phyloP scores from a whole-genome alignment of 1,140 invertebrate genomes.

The Eriocheir sinensis region DNA sequence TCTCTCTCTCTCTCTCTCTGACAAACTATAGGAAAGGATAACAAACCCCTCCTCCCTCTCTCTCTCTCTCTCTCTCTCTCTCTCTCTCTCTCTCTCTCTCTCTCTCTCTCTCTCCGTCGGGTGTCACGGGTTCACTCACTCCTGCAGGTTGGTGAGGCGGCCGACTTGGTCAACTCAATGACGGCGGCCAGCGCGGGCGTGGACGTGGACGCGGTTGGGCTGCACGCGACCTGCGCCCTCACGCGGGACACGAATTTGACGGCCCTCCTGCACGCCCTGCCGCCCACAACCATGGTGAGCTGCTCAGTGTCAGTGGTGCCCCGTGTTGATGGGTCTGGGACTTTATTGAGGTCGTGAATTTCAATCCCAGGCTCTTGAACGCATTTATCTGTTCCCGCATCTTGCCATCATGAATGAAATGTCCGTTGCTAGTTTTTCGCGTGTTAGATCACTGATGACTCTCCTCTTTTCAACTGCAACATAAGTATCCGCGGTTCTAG shows the following conservation, averaged over 20 bases:
- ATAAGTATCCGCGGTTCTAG: not conserved
- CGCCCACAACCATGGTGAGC: constrained; percentile 58
- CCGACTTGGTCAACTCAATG: not conserved
- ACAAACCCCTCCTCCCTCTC: not conserved
- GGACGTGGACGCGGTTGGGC: constrained; percentile 55
- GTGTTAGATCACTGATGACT: not conserved
- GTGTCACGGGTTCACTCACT: too few species aligned
- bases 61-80: not conserved
- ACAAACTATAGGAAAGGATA: too few species aligned
- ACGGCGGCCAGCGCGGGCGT: constrained; percentile 63
- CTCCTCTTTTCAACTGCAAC: not conserved
- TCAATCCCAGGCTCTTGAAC: not conserved
- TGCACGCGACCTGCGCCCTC: constrained; percentile 64
- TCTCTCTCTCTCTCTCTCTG: not conserved
- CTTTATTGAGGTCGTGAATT: not conserved
- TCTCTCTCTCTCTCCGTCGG: not conserved
- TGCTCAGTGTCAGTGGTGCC: not conserved
- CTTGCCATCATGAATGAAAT: not conserved
- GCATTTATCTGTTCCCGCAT: not conserved
- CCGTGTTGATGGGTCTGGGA: too few species aligned
- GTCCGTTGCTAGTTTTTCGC: not conserved
- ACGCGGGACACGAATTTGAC: constrained; percentile 65
- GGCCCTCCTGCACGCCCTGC: constrained; percentile 40
- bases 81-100: constrained; percentile 28
- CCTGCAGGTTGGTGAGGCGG: constrained; percentile 55